phyloP scores from a whole-genome alignment of 2,888 invertebrate genomes.

The Alentia gelatinosa region DNA sequence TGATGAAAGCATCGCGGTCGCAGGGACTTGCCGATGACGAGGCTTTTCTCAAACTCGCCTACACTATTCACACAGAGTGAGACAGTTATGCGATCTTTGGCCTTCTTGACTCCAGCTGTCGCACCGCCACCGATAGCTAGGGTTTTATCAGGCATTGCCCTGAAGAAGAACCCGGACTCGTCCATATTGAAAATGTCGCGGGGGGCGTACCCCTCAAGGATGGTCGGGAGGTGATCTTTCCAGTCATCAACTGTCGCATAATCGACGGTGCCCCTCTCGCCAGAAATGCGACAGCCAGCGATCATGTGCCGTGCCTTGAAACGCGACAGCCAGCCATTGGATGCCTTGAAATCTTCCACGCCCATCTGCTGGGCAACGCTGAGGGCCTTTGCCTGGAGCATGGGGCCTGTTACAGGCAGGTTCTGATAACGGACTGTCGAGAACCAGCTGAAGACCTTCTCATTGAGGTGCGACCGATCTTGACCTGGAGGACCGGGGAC shows the following conservation, averaged over 20 bases:
- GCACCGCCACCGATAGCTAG: not conserved
- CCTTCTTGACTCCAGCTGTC: not conserved
- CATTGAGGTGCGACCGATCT: no score
- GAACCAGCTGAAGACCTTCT: not conserved
- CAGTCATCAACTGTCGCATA: not conserved
- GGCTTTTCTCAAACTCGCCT: not conserved
- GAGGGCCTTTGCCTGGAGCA: not conserved
- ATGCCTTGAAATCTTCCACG: not conserved
- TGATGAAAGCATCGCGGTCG: not conserved
- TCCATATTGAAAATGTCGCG: constrained; percentile 8
- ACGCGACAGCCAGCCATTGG: not conserved
- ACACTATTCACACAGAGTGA: not conserved
- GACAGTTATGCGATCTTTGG: constrained; percentile 10
- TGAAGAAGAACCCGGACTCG: not conserved
- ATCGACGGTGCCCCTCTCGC: not conserved
- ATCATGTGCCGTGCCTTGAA: not conserved
- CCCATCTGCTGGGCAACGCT: not conserved
- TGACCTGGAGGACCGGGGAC: no score
- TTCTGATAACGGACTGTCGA: not conserved
- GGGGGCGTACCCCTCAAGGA: not conserved
- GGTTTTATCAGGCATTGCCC: not conserved
- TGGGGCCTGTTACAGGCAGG: not conserved
- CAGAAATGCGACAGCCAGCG: not conserved
- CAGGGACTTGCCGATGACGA: constrained; percentile 21
- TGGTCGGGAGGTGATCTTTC: not conserved